Evolutionary conservation across 2,797 vertebrate genomes (phyloP).

Genomic region (Gastrophryne carolinensis): DNA sequence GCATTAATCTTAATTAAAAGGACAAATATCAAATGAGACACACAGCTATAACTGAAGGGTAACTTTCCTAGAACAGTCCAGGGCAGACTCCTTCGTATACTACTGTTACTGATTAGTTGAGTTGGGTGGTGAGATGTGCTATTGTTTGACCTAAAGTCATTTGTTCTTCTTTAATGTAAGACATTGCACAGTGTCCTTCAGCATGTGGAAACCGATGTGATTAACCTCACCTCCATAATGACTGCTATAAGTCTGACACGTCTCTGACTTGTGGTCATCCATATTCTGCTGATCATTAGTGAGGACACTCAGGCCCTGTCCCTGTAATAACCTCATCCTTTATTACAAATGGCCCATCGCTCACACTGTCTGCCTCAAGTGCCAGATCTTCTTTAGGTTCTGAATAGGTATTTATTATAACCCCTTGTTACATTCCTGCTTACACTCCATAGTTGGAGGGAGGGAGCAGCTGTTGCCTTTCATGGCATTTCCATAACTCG

Average conservation of each 20-base stretch:
- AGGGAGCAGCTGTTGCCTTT: not conserved
- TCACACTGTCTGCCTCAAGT: not conserved
- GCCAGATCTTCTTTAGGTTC: not conserved
- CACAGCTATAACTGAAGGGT: too few species aligned
- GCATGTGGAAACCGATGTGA: not conserved
- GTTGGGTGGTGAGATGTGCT: too few species aligned
- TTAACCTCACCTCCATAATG: not conserved
- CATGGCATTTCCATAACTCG: not conserved
- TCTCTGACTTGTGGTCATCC: not conserved
- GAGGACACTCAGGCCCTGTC: not conserved
- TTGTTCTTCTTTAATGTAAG: not conserved
- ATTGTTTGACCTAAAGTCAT: too few species aligned
- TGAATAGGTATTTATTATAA: not conserved
- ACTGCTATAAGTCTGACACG: not conserved
- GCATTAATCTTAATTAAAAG: too few species aligned
- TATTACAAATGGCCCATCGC: not conserved
- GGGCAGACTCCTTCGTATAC: too few species aligned
- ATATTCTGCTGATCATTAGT: not conserved
- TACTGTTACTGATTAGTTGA: too few species aligned
- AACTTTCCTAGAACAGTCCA: too few species aligned
- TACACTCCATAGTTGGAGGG: not conserved
- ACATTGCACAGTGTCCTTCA: not conserved
- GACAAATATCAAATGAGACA: too few species aligned
- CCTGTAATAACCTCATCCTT: not conserved
- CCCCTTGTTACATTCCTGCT: not conserved